Evolutionary conservation across 2,797 vertebrate genomes (phyloP), one percentile per base, ranked within the genome.

Genomic region (Peromyscus attwateri): DNA sequence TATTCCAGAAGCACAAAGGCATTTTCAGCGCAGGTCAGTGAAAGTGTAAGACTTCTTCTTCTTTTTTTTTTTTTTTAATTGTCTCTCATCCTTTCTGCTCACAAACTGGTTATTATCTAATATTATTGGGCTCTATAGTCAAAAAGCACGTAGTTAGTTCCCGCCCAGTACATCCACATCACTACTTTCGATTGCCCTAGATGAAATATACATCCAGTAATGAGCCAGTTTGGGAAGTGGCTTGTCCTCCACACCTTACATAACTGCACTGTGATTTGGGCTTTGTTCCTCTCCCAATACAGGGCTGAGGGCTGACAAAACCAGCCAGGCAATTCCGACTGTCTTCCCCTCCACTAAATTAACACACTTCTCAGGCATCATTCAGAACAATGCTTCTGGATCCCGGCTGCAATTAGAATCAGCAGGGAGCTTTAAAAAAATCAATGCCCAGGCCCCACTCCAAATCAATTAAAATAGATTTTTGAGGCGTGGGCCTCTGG

Each of bases 401-500:
- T 79, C 71, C 92, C 81, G 83, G 71, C 87, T 97, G 91, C 96
- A 97, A 96, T 97, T 97, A 97, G 79, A 97, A 94, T 97, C 95
- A 97, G 91, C 77, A 37, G 95, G 92, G 89, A 96, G 82, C 87
- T 94, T 95, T 89, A 94, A 77, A 60, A 87, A 92, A 96, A 93
- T 93, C 95, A 95, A 94, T 94, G 71, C 27, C 87, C 25, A 94
- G 89, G 80, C 85, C 95, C 71, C 55, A 66, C 80, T 97, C 91
- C 91, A 94, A 97, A 94, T 97, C 97, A 97, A 97, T 97, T 97
- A 96, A 96, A 97, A 97, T 96, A 94, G 97, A 96, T 97, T 97
- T 96, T 97, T 68, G 76, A 73, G 80, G 81, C 57, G 49, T 83
- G 79, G 92, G 77, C 81, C 79, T 97, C 73, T 84, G 62, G 88